Percentiles rank a stretch among this genome's conserved stretches.
These are phyloP conservation scores for Petrocephalus microphthalmus DNA, from an alignment of 2,113 vertebrate genomes.

Conservation along the genomic window DNA sequence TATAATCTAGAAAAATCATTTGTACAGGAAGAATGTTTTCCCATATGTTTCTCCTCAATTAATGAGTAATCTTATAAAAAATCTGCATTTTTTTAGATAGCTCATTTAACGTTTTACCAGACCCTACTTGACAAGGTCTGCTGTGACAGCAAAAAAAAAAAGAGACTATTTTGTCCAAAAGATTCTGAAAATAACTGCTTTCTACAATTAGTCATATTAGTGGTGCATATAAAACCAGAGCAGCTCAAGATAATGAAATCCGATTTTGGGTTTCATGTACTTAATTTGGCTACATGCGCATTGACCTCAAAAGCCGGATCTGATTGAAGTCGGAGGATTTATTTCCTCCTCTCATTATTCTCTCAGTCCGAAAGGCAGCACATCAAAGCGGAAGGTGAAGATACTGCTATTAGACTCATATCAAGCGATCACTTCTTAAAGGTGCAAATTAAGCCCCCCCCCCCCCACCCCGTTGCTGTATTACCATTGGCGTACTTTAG, in stretches of 20 bases:
- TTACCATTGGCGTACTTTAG: background rate
- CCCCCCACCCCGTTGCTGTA: background rate
- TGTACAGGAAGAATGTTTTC: background rate
- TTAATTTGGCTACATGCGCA: background rate
- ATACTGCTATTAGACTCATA: background rate
- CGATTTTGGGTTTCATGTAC: constrained; percentile 9
- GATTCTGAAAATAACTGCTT: constrained; percentile 11
- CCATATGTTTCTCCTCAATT: background rate
- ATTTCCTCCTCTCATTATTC: constrained; percentile 2
- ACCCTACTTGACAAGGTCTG: background rate
- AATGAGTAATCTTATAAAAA: background rate
- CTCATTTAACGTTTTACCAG: background rate
- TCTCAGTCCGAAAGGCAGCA: background rate
- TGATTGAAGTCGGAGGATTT: constrained; percentile 15
- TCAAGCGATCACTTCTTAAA: constrained; percentile 13
- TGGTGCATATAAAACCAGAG: background rate
- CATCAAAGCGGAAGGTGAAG: background rate
- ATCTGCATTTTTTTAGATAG: background rate
- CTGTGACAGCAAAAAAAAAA: background rate
- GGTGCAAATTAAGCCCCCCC: background rate
- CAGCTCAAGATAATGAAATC: constrained; percentile 12
- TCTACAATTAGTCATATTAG: background rate
- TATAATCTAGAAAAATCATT: background rate
- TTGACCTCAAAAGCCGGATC: constrained; percentile 10
- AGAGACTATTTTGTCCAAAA: background rate